Percentiles rank a stretch among this genome's conserved stretches.
These are phyloP conservation scores for Scaptomyza montana DNA, from an alignment of 1,140 invertebrate genomes.

Conservation along the genomic window DNA sequence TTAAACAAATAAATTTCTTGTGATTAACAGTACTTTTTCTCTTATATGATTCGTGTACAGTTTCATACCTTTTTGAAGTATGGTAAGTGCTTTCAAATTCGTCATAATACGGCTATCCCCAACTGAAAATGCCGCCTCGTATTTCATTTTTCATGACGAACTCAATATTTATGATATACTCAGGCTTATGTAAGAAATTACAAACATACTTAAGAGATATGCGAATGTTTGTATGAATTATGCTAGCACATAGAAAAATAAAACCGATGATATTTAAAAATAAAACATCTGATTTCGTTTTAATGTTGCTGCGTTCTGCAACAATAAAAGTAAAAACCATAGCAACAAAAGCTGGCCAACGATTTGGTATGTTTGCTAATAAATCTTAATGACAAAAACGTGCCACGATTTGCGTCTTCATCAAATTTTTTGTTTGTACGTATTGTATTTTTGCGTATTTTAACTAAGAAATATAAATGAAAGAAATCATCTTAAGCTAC, in stretches of 20 bases:
- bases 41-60: too few species aligned
- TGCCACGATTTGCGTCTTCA: conserved; percentile 62
- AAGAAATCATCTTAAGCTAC: conserved; percentile 19
- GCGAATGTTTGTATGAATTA: conserved; percentile 29
- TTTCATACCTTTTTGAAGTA: neutral
- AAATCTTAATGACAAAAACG: conserved; percentile 73
- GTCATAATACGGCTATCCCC: conserved; percentile 63
- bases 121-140: conserved; percentile 53
- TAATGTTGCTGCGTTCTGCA: conserved; percentile 23
- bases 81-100: conserved; percentile 55
- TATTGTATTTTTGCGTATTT: conserved; percentile 9
- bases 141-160: conserved; percentile 41
- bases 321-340: conserved; percentile 26
- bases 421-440: conserved; percentile 4
- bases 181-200: conserved; percentile 47
- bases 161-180: conserved; percentile 41
- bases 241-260: conserved; percentile 40
- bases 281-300: conserved; percentile 16
- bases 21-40: too few species aligned
- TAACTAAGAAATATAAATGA: conserved; percentile 31
- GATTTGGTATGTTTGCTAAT: conserved; percentile 49
- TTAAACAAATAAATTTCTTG: too few species aligned
- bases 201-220: conserved; percentile 10
- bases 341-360: conserved; percentile 29
- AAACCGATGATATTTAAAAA: conserved; percentile 38